These are phyloP conservation scores for Pissodes strobi DNA, from an alignment of 1,140 invertebrate species.

Conservation along the genomic window DNA sequence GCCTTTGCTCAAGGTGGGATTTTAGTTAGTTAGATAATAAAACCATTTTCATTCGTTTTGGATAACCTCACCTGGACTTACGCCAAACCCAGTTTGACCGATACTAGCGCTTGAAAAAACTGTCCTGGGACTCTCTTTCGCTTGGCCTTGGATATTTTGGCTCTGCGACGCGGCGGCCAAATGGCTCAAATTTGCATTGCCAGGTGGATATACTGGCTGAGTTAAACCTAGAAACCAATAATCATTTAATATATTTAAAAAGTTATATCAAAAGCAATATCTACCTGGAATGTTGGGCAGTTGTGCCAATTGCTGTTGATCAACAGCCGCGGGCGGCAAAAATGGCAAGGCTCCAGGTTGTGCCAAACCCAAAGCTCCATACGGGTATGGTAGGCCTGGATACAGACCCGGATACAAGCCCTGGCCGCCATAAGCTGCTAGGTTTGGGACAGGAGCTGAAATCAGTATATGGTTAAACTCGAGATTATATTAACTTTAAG, in stretches of 20 bases:
- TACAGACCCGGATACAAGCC: slow-evolving; percentile 48
- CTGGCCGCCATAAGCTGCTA: slow-evolving; percentile 21
- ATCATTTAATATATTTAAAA: too few relatives aligned
- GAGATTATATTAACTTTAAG: too few relatives aligned
- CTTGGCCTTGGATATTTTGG: slow-evolving; percentile 1
- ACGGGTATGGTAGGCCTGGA: slow-evolving; percentile 41
- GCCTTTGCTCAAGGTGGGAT: too few relatives aligned
- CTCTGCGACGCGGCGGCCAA: slow-evolving; percentile 12
- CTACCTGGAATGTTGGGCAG: slow-evolving; percentile 1
- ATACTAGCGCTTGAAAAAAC: neutral
- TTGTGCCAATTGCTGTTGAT: slow-evolving; percentile 25
- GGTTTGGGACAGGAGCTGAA: neutral
- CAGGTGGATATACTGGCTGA: slow-evolving; percentile 26
- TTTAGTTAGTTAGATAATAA: too few relatives aligned
- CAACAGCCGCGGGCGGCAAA: slow-evolving; percentile 2
- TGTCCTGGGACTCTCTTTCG: slow-evolving; percentile 27
- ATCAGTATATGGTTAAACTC: too few relatives aligned
- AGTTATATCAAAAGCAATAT: too few relatives aligned
- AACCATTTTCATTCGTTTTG: too few relatives aligned
- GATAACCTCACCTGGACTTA: too few relatives aligned
- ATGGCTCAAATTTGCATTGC: slow-evolving; percentile 5
- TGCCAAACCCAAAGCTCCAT: slow-evolving; percentile 41
- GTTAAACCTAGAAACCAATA: slow-evolving; percentile 30
- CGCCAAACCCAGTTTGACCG: slow-evolving; percentile 3
- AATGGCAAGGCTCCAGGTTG: slow-evolving; percentile 8